Base-by-base conservation (phyloP, 2,797 vertebrate genomes). In the Podarcis siculus region DNA sequence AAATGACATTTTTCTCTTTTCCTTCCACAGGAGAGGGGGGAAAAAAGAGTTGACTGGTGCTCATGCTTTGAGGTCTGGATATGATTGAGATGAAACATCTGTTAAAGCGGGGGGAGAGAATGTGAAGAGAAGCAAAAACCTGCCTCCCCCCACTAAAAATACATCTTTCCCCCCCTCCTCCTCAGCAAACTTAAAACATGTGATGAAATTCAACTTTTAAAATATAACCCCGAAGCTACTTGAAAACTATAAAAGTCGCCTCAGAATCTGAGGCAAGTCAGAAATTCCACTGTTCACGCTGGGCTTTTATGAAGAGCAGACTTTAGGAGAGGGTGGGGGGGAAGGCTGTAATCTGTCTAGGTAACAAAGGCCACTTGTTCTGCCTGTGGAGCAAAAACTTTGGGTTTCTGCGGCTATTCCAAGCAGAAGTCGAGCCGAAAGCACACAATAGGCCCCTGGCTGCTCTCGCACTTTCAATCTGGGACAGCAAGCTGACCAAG, bases 301-400 rank as follows among this genome's bases (percentile, higher is more conserved):
- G 95, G 88, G 95, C 95, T 95, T 96, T 96, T 95, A 96, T 94
- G 95, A 96, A 96, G 95, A 95, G 90, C 94, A 96, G 96, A 95
- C 94, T 95, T 93, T 91, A 95, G 95, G 49, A 79, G 25, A 15
- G 4, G 37, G 9, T 55, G 58, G 27, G 5, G 32, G 8, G 90
- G 92, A 92, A 93, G 92, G 90, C 94, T 94, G 94, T 93, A 95
- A 96, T 96, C 94, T 92, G 94, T 95, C 91, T 88, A 95, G 93
- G 93, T 95, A 95, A 96, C 95, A 96, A 96, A 96, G 93, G 93
- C 94, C 89, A 87, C 95, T 95, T 97, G 96, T 96, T 96, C 95
- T 95, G 94, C 94, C 91, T 93, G 92, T 91, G 64, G 92, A 94
- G 91, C 88, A 83, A 95, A 95, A 93, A 91, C 94, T 94, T 95